These are phyloP conservation scores for Micromys minutus DNA, from an alignment of 2,113 vertebrate genomes.

Conservation along the genomic window DNA sequence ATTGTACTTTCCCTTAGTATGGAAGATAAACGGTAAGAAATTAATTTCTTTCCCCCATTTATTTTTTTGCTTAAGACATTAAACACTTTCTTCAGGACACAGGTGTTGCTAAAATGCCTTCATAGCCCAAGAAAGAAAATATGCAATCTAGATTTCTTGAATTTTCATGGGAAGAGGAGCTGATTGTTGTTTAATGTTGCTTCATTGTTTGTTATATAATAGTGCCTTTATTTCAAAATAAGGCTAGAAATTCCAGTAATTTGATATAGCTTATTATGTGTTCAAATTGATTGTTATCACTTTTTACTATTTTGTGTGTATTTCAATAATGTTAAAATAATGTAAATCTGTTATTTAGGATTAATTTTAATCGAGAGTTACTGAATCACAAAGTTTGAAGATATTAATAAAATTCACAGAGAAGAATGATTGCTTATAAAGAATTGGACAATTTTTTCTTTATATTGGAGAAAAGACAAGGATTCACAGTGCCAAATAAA, in stretches of 20 bases:
- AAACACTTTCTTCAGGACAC: background rate
- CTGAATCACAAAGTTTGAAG: background rate
- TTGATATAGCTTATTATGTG: background rate
- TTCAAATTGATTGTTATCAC: slow-evolving; percentile 1
- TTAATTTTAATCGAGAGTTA: slow-evolving; percentile 39
- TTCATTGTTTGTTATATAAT: background rate
- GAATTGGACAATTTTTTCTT: background rate
- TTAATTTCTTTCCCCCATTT: background rate
- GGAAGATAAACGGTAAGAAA: background rate
- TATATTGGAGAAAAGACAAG: background rate
- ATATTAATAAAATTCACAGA: background rate
- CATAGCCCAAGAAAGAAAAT: background rate
- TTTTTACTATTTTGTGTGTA: background rate
- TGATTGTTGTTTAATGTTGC: background rate
- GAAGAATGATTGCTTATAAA: background rate
- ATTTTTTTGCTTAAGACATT: background rate
- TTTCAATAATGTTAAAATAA: background rate
- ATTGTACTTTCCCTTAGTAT: background rate
- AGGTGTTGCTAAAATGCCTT: background rate
- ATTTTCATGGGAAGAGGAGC: background rate
- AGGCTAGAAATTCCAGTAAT: background rate
- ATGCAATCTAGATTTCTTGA: background rate
- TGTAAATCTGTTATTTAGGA: background rate
- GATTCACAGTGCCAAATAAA: background rate
- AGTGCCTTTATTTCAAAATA: background rate